Evolutionary conservation across 2,797 vertebrate genomes (phyloP).

Genomic region (Babyrousa celebensis): DNA sequence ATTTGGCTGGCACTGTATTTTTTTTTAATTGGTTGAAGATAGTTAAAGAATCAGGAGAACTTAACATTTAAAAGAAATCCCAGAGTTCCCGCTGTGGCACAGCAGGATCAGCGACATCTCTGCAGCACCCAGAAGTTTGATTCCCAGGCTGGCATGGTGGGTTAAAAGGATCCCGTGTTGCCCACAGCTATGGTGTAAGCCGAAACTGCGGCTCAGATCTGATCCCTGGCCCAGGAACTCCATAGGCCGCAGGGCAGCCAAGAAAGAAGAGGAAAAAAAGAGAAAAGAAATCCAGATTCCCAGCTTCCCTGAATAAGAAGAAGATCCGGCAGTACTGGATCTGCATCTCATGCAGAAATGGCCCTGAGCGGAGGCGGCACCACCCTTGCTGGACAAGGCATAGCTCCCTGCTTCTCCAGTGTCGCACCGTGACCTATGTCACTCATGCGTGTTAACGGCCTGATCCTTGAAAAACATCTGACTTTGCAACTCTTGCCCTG

Average conservation of each 20-base stretch:
- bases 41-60: conserved; percentile 10
- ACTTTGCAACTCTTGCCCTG: not conserved
- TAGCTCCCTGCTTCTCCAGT: not conserved
- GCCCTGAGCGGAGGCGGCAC: too few relatives aligned
- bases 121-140: too few relatives aligned
- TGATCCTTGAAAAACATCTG: not conserved
- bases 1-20: not conserved
- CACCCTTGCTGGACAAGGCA: not conserved
- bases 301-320: not conserved
- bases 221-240: too few relatives aligned
- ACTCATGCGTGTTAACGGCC: fast-evolving
- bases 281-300: not conserved
- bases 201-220: too few relatives aligned
- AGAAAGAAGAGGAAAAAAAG: too few relatives aligned
- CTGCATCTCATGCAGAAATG: not conserved
- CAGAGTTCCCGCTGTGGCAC: too few relatives aligned
- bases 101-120: too few relatives aligned
- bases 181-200: too few relatives aligned
- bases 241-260: too few relatives aligned
- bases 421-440: not conserved
- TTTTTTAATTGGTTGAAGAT: conserved; percentile 23
- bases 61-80: not conserved
- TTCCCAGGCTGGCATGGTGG: too few relatives aligned
- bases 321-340: not conserved
- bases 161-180: too few relatives aligned